Conservation (phyloP, 1,140 invertebrate genomes). For the Drosophila murphyi region DNA sequence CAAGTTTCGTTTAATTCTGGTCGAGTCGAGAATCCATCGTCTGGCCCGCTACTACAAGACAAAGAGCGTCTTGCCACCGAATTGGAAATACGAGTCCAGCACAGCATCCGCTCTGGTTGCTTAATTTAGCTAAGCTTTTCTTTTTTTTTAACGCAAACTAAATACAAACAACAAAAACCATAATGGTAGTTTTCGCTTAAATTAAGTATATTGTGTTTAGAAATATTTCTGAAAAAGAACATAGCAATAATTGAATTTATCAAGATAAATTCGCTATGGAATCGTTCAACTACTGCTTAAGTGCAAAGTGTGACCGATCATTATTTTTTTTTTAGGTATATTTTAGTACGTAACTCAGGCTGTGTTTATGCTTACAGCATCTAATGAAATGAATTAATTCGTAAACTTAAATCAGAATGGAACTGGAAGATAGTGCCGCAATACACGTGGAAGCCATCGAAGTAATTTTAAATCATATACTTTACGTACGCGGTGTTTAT, state of each 20-base stretch:
- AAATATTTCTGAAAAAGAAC: neutral
- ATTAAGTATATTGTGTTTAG: too few species aligned
- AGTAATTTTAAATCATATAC: conserved; percentile 71
- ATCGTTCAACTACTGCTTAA: neutral
- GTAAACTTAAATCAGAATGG: conserved; percentile 38
- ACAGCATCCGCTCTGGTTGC: conserved; percentile 99
- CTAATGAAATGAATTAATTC: conserved; percentile 9
- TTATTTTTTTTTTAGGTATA: neutral
- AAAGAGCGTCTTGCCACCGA: conserved; percentile 97
- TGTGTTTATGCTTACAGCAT: neutral
- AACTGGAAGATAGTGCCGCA: conserved; percentile 42
- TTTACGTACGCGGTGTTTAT: conserved; percentile 74
- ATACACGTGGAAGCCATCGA: conserved; percentile 76
- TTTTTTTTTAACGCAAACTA: conserved; percentile 16
- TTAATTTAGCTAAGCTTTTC: conserved; percentile 86
- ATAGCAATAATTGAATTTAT: too few species aligned
- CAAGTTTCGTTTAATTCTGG: conserved; percentile 99
- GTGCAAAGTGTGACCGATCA: neutral
- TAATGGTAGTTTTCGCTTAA: neutral
- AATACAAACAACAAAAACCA: conserved; percentile 29
- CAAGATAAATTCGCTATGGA: neutral
- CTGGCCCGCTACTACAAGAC: conserved; percentile 99
- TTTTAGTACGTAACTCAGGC: neutral
- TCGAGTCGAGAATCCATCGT: conserved; percentile 99
- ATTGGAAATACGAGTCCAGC: conserved; percentile 99